Conservation (phyloP, 64 coral and sea anemone genomes). For the Orbicella faveolata region DNA sequence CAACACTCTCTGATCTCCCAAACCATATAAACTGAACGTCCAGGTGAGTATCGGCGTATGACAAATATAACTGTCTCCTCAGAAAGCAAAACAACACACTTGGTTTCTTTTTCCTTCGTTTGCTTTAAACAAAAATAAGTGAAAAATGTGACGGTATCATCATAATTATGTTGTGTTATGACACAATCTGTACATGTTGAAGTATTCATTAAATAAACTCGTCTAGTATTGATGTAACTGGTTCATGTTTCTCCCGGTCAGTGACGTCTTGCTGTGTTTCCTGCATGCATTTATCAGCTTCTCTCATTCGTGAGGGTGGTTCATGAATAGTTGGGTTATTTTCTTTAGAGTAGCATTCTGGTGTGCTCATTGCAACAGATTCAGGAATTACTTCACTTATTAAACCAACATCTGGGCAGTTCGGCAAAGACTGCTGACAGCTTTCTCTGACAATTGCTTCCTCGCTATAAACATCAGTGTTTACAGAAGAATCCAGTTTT, state of each 20-base stretch:
- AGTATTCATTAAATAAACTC: constrained; percentile 11
- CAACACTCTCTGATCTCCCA: too few relatives aligned
- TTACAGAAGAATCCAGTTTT: not conserved
- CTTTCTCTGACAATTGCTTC: not conserved
- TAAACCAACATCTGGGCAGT: not conserved
- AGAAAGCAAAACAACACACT: too few relatives aligned
- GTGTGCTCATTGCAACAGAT: not conserved
- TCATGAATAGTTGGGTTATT: not conserved
- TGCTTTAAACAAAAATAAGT: too few relatives aligned
- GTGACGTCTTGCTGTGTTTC: not conserved
- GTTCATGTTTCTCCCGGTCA: not conserved
- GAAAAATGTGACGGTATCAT: too few relatives aligned
- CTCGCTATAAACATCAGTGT: not conserved
- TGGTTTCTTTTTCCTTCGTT: too few relatives aligned
- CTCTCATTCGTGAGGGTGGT: not conserved
- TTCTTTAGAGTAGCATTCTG: not conserved
- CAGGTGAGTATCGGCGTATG: too few relatives aligned
- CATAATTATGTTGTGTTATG: not conserved
- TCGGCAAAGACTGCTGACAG: not conserved
- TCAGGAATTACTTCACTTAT: not conserved
- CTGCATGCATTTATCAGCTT: not conserved
- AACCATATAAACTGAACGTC: too few relatives aligned
- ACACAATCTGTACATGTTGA: not conserved
- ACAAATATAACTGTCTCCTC: too few relatives aligned
- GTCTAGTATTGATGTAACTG: constrained; percentile 20